These are phyloP conservation scores for Bacillus rossius DNA, from an alignment of 1,140 invertebrate species.

Conservation along the genomic window DNA sequence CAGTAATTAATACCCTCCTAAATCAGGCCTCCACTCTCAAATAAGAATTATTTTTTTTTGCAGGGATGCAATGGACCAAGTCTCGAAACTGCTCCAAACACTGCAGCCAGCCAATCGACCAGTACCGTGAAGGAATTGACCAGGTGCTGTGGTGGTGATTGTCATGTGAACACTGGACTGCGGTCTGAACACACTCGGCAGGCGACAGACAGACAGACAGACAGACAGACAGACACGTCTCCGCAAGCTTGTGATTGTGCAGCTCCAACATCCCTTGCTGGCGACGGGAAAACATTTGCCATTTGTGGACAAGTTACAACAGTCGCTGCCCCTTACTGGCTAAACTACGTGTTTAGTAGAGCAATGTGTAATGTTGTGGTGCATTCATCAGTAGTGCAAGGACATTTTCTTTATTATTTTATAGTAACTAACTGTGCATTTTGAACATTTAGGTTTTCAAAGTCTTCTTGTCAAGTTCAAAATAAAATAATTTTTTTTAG, in stretches of 20 bases:
- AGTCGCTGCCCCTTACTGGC: too few relatives aligned
- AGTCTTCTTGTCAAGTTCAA: background rate
- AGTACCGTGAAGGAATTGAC: background rate
- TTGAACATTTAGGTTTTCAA: background rate
- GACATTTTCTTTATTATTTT: background rate
- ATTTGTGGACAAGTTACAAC: too few relatives aligned
- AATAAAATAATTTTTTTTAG: conserved; percentile 16
- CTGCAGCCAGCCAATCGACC: conserved; percentile 34
- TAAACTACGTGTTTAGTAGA: too few relatives aligned
- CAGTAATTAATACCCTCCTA: too few relatives aligned
- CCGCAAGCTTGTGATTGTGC: too few relatives aligned
- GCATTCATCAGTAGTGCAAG: background rate
- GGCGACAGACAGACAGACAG: background rate
- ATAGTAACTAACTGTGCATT: background rate
- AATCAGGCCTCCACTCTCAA: too few relatives aligned
- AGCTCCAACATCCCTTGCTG: too few relatives aligned
- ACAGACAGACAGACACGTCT: too few relatives aligned
- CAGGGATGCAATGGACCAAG: conserved; percentile 42
- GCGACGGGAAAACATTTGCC: too few relatives aligned
- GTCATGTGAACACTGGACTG: background rate
- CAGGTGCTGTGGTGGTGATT: background rate
- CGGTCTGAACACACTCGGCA: background rate
- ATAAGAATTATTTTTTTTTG: conserved; percentile 24
- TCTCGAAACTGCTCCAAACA: conserved; percentile 39
- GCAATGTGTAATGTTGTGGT: too few relatives aligned